These are phyloP conservation scores for Catagonus wagneri DNA, from an alignment of 2,113 vertebrate genomes.

Conservation along the genomic window DNA sequence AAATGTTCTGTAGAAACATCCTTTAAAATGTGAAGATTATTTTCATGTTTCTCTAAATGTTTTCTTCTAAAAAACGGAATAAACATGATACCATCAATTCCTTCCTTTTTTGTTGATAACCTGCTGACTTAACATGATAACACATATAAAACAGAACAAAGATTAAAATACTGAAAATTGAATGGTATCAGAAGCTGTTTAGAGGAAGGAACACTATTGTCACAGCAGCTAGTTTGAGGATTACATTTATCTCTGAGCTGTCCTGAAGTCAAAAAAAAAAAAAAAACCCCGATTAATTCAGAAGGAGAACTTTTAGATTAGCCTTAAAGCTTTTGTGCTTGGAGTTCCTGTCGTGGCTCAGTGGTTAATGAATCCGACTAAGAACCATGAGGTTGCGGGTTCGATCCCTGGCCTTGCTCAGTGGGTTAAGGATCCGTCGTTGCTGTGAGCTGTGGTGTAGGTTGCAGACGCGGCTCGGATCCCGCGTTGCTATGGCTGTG, in stretches of 20 bases:
- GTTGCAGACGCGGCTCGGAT: too few species aligned
- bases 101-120: not conserved
- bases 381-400: too few species aligned
- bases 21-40: not conserved
- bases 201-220: not conserved
- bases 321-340: too few species aligned
- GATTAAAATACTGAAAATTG: not conserved
- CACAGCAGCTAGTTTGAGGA: not conserved
- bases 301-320: not conserved
- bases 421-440: too few species aligned
- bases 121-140: not conserved
- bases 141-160: not conserved
- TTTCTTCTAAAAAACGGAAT: constrained; percentile 19
- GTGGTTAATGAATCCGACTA: too few species aligned
- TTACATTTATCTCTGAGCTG: not conserved
- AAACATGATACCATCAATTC: not conserved
- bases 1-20: not conserved
- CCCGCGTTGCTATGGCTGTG: too few species aligned
- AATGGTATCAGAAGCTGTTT: not conserved
- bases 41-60: not conserved
- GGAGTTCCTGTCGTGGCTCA: too few species aligned
- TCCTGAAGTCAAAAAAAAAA: not conserved
- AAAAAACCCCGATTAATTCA: not conserved
- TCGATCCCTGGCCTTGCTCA: too few species aligned
- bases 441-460: too few species aligned